These are phyloP conservation scores for Nasonia vitripennis DNA, from an alignment of 1,140 invertebrate species.

Conservation along the genomic window DNA sequence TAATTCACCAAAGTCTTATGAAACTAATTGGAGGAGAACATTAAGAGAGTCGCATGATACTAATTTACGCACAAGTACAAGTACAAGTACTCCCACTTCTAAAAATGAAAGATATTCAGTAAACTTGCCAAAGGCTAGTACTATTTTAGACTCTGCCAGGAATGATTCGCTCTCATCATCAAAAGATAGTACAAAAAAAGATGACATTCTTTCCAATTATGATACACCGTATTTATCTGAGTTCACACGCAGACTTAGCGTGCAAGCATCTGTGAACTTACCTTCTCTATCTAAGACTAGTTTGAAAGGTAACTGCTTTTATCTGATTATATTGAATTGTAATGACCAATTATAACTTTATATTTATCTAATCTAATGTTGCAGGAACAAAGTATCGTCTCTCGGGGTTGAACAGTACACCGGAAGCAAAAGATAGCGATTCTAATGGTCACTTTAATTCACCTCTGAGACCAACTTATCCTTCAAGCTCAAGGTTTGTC, in stretches of 20 bases:
- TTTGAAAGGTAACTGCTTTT: constrained; percentile 63
- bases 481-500: constrained; percentile 63
- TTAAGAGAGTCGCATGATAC: constrained; percentile 31
- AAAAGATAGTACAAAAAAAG: constrained; percentile 54
- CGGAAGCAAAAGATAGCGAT: constrained; percentile 69
- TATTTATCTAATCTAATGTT: constrained; percentile 38
- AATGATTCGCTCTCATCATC: constrained; percentile 41
- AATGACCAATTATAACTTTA: neutral
- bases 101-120: constrained; percentile 50
- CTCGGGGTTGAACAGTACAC: constrained; percentile 52
- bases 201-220: constrained; percentile 66
- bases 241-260: constrained; percentile 79
- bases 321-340: constrained; percentile 9
- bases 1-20: constrained; percentile 43
- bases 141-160: constrained; percentile 55
- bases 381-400: constrained; percentile 62
- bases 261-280: constrained; percentile 73
- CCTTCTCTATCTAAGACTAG: constrained; percentile 58
- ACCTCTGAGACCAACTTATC: constrained; percentile 64
- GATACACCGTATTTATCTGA: constrained; percentile 82
- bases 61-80: constrained; percentile 27
- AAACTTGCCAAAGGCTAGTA: constrained; percentile 49
- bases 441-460: constrained; percentile 70
- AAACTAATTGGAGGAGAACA: constrained; percentile 45
- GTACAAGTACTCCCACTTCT: neutral